A percentile compares a stretch with the other conserved stretches of the same genome.
Evolutionary conservation across 2,888 invertebrate species (phyloP).

Genomic region (Coecobrya sp.): DNA sequence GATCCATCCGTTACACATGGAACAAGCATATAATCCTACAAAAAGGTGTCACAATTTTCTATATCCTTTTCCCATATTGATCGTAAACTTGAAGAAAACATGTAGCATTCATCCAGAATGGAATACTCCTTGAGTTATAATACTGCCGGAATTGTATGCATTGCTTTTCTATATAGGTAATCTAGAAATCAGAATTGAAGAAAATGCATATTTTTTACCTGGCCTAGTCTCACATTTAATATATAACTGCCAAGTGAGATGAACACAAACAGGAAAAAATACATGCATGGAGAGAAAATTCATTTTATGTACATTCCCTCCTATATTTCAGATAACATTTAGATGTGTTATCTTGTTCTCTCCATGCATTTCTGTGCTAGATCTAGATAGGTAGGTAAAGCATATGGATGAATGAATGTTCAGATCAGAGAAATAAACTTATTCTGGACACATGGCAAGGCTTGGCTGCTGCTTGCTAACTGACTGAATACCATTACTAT

Average conservation of each 20-base stretch:
- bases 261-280: conserved; percentile 14
- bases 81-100: conserved; percentile 62
- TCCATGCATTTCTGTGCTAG: neutral
- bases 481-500: conserved; percentile 50
- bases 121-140: conserved; percentile 65
- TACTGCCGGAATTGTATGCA: conserved; percentile 13
- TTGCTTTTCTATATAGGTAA: neutral
- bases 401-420: neutral
- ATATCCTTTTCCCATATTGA: conserved; percentile 67
- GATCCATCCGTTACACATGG: conserved; percentile 66
- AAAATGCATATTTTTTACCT: neutral
- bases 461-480: neutral
- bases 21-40: conserved; percentile 8
- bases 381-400: neutral
- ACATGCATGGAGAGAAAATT: neutral
- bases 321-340: conserved; percentile 7
- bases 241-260: neutral
- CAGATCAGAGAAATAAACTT: neutral
- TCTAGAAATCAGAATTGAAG: neutral
- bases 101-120: conserved; percentile 13
- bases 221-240: neutral
- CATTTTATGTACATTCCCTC: neutral
- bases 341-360: neutral
- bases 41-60: conserved; percentile 71
- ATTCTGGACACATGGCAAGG: conserved; percentile 35